phyloP scores from a whole-genome alignment of 2,113 vertebrate genomes.

The Gobiocypris rarus region DNA sequence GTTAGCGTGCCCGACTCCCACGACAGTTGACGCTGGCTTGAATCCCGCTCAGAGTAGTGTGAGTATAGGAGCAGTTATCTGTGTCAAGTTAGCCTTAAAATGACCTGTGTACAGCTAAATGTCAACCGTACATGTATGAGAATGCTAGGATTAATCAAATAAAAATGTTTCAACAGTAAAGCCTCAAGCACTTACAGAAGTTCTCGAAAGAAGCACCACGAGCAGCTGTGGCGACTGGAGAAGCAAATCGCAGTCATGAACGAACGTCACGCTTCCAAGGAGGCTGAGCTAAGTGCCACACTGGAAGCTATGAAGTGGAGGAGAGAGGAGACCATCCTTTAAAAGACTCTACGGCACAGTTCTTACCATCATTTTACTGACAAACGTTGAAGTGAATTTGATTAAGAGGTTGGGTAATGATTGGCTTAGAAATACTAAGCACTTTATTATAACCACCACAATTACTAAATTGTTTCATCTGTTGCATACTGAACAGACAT shows the following conservation, averaged over 20 bases:
- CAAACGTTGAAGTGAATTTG: neutral
- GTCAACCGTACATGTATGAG: neutral
- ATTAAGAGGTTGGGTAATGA: neutral
- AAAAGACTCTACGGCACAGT: conserved; percentile 31
- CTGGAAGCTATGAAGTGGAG: conserved; percentile 68
- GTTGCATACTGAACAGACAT: too few species aligned
- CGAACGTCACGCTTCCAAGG: conserved; percentile 72
- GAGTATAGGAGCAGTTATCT: neutral
- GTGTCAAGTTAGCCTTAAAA: neutral
- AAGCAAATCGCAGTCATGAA: conserved; percentile 74
- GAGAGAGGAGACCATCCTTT: conserved; percentile 69
- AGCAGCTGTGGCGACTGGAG: conserved; percentile 81
- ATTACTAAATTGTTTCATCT: too few species aligned
- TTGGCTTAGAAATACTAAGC: neutral
- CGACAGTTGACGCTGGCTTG: neutral
- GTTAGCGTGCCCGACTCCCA: neutral
- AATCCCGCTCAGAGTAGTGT: neutral
- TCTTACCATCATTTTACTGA: neutral
- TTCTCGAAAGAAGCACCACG: conserved; percentile 81
- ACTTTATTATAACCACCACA: too few species aligned
- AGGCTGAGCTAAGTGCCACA: conserved; percentile 60
- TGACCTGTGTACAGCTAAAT: neutral
- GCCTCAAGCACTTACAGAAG: conserved; percentile 78
- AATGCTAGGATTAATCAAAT: neutral
- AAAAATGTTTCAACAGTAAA: conserved; percentile 69